Percentiles rank a stretch among this genome's conserved stretches.
Conservation (phyloP, 1,140 invertebrate species). For the Octopus bimaculoides region DNA sequence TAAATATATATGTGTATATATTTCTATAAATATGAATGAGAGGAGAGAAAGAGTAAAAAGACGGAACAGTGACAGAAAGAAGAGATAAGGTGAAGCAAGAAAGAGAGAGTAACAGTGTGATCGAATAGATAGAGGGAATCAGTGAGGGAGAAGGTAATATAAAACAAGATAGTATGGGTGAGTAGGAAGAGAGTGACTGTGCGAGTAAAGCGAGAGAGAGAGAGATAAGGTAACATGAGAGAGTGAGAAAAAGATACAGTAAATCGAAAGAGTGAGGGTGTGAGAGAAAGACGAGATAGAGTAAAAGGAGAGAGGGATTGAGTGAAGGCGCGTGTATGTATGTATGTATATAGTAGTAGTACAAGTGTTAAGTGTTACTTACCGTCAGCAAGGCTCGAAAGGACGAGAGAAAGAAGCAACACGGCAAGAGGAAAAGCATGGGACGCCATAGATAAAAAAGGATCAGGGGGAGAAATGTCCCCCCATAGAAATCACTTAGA, state of each 20-base stretch:
- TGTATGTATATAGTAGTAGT: no score
- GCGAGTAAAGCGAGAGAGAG: background rate
- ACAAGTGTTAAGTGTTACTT: background rate
- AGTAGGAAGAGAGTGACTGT: background rate
- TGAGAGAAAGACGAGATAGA: background rate
- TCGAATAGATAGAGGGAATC: background rate
- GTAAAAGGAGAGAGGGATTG: no score
- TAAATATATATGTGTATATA: no score
- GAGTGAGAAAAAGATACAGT: conserved; percentile 4
- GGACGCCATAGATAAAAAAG: conserved; percentile 10
- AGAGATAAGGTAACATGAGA: background rate
- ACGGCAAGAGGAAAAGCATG: background rate
- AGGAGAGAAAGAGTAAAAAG: background rate
- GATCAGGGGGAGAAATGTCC: background rate
- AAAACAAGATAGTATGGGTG: background rate
- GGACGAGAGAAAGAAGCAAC: conserved; percentile 1
- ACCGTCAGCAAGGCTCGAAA: conserved; percentile 8
- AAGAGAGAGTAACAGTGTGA: background rate
- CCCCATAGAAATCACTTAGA: background rate
- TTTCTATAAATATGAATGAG: background rate
- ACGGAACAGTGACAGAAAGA: background rate
- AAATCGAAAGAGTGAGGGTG: background rate
- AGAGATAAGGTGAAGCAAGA: background rate
- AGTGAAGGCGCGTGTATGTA: no score
- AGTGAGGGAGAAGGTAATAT: background rate